phyloP scores from a whole-genome alignment of 2,113 vertebrate genomes.

The Phalacrocorax aristotelis region DNA sequence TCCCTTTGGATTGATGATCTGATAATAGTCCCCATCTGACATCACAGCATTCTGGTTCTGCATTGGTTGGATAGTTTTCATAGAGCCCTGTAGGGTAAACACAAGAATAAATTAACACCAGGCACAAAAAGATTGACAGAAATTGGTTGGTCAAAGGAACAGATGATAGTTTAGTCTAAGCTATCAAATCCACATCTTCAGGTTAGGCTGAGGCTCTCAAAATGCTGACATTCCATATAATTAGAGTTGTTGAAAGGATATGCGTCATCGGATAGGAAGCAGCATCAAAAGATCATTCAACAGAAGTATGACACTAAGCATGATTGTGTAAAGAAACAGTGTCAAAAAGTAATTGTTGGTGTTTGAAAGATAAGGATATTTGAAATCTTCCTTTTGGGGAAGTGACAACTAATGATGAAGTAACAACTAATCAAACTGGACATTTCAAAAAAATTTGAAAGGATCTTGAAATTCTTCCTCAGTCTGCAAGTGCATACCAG shows the following conservation, averaged over 20 bases:
- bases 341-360: background rate
- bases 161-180: background rate
- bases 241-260: background rate
- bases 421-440: background rate
- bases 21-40: slow-evolving; percentile 89
- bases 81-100: slow-evolving; percentile 84
- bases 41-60: slow-evolving; percentile 95
- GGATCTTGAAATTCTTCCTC: background rate
- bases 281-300: background rate
- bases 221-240: background rate
- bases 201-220: no score
- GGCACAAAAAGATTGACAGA: background rate
- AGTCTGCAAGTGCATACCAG: background rate
- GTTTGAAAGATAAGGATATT: background rate
- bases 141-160: background rate
- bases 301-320: background rate
- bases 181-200: background rate
- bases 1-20: slow-evolving; percentile 83
- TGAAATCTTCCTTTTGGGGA: background rate
- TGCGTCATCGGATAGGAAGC: background rate
- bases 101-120: background rate
- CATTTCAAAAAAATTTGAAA: background rate
- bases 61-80: slow-evolving; percentile 89
- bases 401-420: background rate
- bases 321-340: background rate